These are phyloP conservation scores for Arctocebus calabarensis DNA, from an alignment of 2,797 vertebrate species.

Conservation along the genomic window DNA sequence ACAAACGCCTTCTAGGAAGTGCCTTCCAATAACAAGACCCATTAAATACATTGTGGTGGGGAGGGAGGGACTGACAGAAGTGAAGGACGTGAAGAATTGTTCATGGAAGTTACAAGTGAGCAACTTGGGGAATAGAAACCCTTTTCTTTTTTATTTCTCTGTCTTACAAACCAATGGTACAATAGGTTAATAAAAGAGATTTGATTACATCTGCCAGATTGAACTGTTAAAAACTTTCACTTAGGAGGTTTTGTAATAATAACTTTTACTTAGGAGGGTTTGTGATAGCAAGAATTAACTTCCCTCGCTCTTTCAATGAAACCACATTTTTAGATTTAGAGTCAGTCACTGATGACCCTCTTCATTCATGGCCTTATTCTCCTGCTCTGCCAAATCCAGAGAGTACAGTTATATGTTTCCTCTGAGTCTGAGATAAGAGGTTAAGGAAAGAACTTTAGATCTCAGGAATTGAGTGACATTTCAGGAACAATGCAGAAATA, in stretches of 20 bases:
- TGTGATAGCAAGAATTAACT: constrained; percentile 14
- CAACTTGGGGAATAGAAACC: constrained; percentile 29
- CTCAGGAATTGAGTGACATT: constrained; percentile 32
- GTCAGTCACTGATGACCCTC: constrained; percentile 19
- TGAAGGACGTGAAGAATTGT: neutral
- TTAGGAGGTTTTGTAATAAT: neutral
- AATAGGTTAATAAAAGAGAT: neutral
- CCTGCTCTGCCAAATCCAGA: constrained; percentile 9
- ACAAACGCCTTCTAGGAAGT: constrained; percentile 44
- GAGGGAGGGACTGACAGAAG: neutral
- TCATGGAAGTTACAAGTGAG: constrained; percentile 38
- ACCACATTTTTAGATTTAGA: constrained; percentile 54
- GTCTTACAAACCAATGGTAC: constrained; percentile 19
- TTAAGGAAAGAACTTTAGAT: neutral
- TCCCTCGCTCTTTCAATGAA: neutral
- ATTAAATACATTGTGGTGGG: neutral
- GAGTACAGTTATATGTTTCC: neutral
- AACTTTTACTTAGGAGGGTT: constrained; percentile 6
- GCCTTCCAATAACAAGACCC: neutral
- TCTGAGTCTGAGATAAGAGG: constrained; percentile 19
- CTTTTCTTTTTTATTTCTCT: constrained; percentile 5
- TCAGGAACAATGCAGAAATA: constrained; percentile 26
- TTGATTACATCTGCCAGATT: neutral
- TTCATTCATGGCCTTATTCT: constrained; percentile 27
- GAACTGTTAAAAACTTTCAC: constrained; percentile 34